Evolutionary conservation across 2,888 invertebrate species (phyloP), one percentile per base, ranked within the genome.

Genomic region (Euspilapteryx auroguttella): DNA sequence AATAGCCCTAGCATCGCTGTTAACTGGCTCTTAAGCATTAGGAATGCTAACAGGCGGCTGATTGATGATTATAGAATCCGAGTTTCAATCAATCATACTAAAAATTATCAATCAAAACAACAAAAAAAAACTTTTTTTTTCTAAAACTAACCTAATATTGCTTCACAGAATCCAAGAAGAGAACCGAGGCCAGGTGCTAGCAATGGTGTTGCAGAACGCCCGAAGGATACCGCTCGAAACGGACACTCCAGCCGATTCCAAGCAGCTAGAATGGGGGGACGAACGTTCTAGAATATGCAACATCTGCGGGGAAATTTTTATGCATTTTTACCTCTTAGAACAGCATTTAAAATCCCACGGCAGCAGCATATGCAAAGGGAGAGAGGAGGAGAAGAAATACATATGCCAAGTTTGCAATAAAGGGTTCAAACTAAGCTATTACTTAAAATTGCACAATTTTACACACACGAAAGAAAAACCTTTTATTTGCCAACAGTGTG

Each of bases 381-480:
- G 14, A 13, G 20, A 14, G n/a, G 22, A 25, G 9, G 14, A 15
- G 2, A 14, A 24, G 11, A 68, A 69, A 15, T 61, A 73, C 20
- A 46, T 63, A 0, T 75, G 73, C 21, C 41, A 44, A 10, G 44
- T 73, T 0, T 71, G 73, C 30, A 56, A 56, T 6, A 73, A 75
- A 17, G 57, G 58, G 0, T 75, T 75, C 36, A 73, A 73, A 21
- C 33, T 73, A 0, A 69, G 68, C 15, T 73, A 75, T 25, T 75
- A 73, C 22, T 20, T 75, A 0, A 75, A 73, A 15, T 35, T 75
- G 0, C 73, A 75, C 41, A 64, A 56, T 5, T 73, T 61, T 27
- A 75, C 71, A 0, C 73, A 75, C 27, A 63, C 71, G 0, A 73
- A 73, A 17, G 73, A 73, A 21, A 69, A 69, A 14, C 73, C 73